A percentile compares a stretch with the other conserved stretches of the same genome.
These are phyloP conservation scores for Arenaria interpres DNA, from an alignment of 2,113 vertebrate species.

Conservation along the genomic window DNA sequence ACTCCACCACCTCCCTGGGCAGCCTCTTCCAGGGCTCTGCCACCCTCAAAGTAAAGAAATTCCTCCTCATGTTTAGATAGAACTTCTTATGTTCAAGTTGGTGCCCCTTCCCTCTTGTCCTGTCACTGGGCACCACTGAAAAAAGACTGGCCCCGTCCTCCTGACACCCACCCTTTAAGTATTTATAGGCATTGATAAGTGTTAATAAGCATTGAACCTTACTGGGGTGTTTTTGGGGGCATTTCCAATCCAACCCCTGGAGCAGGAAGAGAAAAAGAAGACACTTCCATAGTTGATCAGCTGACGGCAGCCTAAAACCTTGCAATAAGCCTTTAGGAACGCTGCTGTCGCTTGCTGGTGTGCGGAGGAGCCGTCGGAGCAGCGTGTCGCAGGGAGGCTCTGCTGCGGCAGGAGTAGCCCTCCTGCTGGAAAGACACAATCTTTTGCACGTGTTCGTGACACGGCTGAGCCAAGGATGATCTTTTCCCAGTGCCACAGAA, in stretches of 20 bases:
- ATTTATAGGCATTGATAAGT: no score
- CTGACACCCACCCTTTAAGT: no score
- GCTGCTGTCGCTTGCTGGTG: accelerated
- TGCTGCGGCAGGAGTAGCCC: accelerated
- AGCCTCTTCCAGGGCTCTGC: no score
- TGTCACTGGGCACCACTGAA: no score
- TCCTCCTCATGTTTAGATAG: no score
- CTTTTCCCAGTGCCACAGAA: not conserved
- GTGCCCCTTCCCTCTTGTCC: no score
- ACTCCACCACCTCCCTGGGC: no score
- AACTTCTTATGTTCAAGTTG: no score
- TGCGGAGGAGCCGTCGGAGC: not conserved
- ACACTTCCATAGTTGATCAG: not conserved
- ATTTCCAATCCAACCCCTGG: not conserved
- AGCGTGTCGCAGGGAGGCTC: not conserved
- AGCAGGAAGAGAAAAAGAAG: not conserved
- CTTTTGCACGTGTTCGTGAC: not conserved
- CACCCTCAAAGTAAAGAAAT: no score
- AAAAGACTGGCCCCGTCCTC: no score
- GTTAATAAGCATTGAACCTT: not conserved
- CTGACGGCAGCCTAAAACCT: not conserved
- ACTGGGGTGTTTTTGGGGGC: not conserved
- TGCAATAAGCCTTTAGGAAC: accelerated
- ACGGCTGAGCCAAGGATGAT: accelerated
- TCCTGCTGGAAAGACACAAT: not conserved